phyloP scores from a whole-genome alignment of 2,113 vertebrate species.

The Oreochromis tanganicae region DNA sequence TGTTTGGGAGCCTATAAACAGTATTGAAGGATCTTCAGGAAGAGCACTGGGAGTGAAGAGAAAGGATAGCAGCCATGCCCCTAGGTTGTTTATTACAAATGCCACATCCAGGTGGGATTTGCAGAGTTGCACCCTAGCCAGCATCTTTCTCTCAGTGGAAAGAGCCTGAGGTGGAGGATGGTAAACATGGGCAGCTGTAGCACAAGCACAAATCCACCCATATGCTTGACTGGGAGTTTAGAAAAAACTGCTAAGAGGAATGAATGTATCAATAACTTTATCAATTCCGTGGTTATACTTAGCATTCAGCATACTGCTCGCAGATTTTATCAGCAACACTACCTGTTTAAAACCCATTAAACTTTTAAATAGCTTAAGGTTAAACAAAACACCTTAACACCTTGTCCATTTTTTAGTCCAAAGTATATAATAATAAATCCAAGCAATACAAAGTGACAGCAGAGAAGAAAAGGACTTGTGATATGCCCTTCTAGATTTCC shows the following conservation, averaged over 20 bases:
- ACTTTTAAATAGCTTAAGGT: neutral
- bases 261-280: slow-evolving; percentile 24
- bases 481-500: slow-evolving; percentile 20
- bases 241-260: neutral
- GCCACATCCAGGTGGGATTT: slow-evolving; percentile 78
- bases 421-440: slow-evolving; percentile 16
- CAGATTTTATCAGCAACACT: neutral
- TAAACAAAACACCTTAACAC: slow-evolving; percentile 4
- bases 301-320: neutral
- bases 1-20: slow-evolving; percentile 31
- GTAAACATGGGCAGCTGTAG: slow-evolving; percentile 90
- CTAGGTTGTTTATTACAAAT: slow-evolving; percentile 73
- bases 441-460: slow-evolving; percentile 12
- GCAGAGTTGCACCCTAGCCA: slow-evolving; percentile 84
- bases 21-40: slow-evolving; percentile 14
- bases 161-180: slow-evolving; percentile 86
- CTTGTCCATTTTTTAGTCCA: neutral
- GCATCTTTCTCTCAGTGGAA: slow-evolving; percentile 84
- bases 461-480: neutral
- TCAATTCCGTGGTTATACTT: neutral
- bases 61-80: slow-evolving; percentile 55
- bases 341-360: neutral
- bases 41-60: slow-evolving; percentile 31
- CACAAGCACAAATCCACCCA: slow-evolving; percentile 79
- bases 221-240: slow-evolving; percentile 71